phyloP scores from a whole-genome alignment of 2,113 vertebrate species.

The Ochotona princeps region DNA sequence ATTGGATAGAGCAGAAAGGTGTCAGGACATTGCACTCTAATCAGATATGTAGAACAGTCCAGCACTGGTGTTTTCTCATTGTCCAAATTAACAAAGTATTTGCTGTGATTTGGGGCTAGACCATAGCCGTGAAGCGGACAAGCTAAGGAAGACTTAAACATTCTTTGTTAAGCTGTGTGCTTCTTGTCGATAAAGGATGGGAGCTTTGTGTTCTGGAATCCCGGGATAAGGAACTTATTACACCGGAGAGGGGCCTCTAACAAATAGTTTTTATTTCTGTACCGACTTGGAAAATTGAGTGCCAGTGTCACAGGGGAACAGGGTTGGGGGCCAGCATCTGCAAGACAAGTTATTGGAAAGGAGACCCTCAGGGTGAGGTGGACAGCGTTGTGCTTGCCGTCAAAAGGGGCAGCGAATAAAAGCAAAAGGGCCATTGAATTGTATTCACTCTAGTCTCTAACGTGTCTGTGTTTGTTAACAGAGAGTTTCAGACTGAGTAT shows the following conservation, averaged over 20 bases:
- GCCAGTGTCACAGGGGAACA: not conserved
- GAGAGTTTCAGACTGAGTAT: slow-evolving; percentile 97
- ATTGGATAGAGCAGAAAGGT: not conserved
- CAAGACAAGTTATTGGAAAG: not conserved
- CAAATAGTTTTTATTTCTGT: not conserved
- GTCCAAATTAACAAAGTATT: not conserved
- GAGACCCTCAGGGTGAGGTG: rapidly evolving
- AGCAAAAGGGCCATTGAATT: not conserved
- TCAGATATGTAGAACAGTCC: not conserved
- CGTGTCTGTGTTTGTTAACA: slow-evolving; percentile 73
- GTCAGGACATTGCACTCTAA: not conserved
- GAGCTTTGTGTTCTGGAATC: not conserved
- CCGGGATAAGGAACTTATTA: not conserved
- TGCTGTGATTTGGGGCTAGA: not conserved
- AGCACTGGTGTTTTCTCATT: not conserved
- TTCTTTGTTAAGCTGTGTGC: too few species aligned
- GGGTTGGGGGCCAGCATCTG: not conserved
- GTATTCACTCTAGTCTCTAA: not conserved
- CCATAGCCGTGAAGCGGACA: not conserved
- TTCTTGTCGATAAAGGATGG: not conserved
- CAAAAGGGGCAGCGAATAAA: rapidly evolving
- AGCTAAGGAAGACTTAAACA: not conserved
- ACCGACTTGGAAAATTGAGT: not conserved
- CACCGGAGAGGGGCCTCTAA: not conserved
- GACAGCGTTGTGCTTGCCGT: rapidly evolving